Evolutionary conservation across 2,888 invertebrate species (phyloP), one percentile per base, ranked within the genome.

Genomic region (Leptinotarsa peninsularis): DNA sequence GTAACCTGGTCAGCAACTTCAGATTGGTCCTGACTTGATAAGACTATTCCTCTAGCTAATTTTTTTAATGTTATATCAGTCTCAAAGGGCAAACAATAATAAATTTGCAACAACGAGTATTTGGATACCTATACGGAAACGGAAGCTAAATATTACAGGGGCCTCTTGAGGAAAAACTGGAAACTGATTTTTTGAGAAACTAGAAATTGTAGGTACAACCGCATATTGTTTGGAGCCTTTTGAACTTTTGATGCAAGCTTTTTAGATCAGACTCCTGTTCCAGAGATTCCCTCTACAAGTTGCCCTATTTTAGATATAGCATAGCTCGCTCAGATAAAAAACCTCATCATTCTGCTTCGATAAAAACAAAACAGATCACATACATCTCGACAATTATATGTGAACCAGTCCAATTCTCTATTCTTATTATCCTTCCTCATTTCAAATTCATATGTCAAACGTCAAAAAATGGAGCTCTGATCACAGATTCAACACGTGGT

Each of bases 21-120:
- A 73, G 77, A 80, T 84, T 85, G 85, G 84, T 85, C 84, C 84
- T 84, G 84, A 83, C 84, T 82, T 81, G 81, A 82, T 81, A 78
- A 72, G 71, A 68, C 50, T 67, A 75, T 67, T 67, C 72, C 21
- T 67, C 69, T 66, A 73, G 49, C 49, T 54, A 76, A 73, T 68
- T 78, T 75, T 43, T 82, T 79, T 76, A 80, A 81, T 80, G 84
- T 85, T 85, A 86, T 79, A 87, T 89, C 89, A 89, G 89, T 89
- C 89, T 89, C 88, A 88, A 88, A 85, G 87, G 87, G 88, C 88
- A 87, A 88, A 89, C 83, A 84, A 87, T 86, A 87, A 86, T 85
- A 80, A 69, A 77, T 80, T 73, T 80, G 74, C 74, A 74, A 73
- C 71, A 75, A 77, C 76, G 78, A 78, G 78, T 80, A 79, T 80